A percentile compares a stretch with the other conserved stretches of the same genome.
These are phyloP conservation scores for Chironomus tentans DNA, from an alignment of 2,888 invertebrate species.

Conservation along the genomic window DNA sequence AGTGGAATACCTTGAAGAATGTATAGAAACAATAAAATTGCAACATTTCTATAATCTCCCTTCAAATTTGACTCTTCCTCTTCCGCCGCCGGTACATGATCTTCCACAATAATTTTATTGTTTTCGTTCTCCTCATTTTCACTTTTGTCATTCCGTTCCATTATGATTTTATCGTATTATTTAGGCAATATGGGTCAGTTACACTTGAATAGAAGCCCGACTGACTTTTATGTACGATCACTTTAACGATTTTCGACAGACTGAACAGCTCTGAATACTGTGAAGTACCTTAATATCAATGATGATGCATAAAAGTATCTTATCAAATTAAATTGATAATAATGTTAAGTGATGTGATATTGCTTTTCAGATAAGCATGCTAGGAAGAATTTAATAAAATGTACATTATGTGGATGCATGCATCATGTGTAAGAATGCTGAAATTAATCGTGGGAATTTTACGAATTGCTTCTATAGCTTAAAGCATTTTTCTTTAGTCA, in stretches of 20 bases:
- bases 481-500: no score
- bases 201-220: no score
- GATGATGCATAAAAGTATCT: background rate
- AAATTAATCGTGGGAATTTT: no score
- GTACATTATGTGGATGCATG: no score
- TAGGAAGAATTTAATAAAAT: no score
- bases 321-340: background rate
- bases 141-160: background rate
- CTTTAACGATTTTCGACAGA: background rate
- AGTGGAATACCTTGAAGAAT: slow-evolving; percentile 92
- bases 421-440: no score
- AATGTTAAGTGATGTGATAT: background rate
- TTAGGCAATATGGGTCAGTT: no score
- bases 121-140: background rate
- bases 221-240: background rate
- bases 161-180: background rate
- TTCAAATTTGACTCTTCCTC: slow-evolving; percentile 39
- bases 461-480: no score
- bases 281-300: background rate
- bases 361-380: no score
- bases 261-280: background rate
- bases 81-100: slow-evolving; percentile 29
- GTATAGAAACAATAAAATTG: slow-evolving; percentile 83
- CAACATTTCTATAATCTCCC: slow-evolving; percentile 73
- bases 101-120: background rate